Conservation (phyloP, 2,113 vertebrate species). For the Leptobrachium ailaonicum region DNA sequence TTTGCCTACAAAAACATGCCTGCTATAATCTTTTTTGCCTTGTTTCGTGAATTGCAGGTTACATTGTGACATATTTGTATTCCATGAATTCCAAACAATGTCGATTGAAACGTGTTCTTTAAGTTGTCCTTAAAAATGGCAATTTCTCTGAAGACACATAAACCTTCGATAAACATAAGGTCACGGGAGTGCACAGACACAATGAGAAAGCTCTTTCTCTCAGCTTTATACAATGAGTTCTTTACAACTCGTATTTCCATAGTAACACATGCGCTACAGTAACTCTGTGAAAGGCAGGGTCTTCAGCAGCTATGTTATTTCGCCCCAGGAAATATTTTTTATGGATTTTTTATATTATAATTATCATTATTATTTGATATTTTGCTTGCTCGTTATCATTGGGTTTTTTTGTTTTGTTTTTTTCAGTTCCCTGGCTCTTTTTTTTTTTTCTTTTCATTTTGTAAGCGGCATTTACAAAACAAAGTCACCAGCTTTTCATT, state of each 20-base stretch:
- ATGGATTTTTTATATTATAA: not conserved
- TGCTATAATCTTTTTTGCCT: constrained; percentile 2
- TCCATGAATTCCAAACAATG: constrained; percentile 18
- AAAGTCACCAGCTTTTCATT: not conserved
- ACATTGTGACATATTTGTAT: constrained; percentile 5
- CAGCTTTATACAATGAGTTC: constrained; percentile 11
- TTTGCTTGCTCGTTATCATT: not conserved
- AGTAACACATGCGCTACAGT: not conserved
- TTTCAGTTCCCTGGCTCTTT: not conserved
- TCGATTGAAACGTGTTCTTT: constrained; percentile 13
- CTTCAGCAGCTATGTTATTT: not conserved
- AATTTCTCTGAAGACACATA: constrained; percentile 27
- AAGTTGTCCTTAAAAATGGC: constrained; percentile 31
- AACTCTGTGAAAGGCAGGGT: not conserved
- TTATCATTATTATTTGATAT: constrained; percentile 13
- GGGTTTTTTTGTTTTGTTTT: constrained; percentile 18
- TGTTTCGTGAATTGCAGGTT: constrained; percentile 30
- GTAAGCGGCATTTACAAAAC: constrained; percentile 27
- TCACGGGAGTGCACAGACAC: constrained; percentile 6
- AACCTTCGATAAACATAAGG: constrained; percentile 34
- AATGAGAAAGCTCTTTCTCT: constrained; percentile 10
- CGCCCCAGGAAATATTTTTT: not conserved
- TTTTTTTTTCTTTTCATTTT: constrained; percentile 5
- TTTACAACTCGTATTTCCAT: constrained; percentile 25
- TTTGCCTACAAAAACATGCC: not conserved